These are phyloP conservation scores for Coenobita brevimanus DNA, from an alignment of 1,140 invertebrate genomes.

Conservation along the genomic window DNA sequence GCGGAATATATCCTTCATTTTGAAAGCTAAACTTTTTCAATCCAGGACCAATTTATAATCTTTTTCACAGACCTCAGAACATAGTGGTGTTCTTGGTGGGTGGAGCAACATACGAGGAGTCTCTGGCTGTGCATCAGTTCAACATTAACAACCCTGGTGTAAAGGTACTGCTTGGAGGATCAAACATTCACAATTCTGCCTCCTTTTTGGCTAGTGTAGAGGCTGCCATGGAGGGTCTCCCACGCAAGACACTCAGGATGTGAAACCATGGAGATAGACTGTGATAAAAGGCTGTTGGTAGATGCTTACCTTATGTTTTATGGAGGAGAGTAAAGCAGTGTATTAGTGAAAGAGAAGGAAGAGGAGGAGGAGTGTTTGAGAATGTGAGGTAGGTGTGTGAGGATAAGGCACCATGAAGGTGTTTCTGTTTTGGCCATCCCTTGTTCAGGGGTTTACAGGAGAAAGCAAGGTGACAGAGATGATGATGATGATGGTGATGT, in stretches of 20 bases:
- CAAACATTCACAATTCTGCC: conserved; percentile 90
- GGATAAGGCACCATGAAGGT: too few species aligned
- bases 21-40: too few species aligned
- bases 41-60: too few species aligned
- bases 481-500: too few species aligned
- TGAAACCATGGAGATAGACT: conserved; percentile 1
- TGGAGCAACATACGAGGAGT: conserved; percentile 98
- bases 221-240: conserved; percentile 71
- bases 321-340: neutral
- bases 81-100: conserved; percentile 96
- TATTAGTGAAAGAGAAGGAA: too few species aligned
- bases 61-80: conserved; percentile 82
- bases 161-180: conserved; percentile 90
- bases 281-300: neutral
- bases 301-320: too few species aligned
- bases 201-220: conserved; percentile 85
- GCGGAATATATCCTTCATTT: too few species aligned
- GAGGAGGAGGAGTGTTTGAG: too few species aligned
- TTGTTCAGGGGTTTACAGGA: too few species aligned
- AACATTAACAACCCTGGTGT: conserved; percentile 85
- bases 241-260: conserved; percentile 59
- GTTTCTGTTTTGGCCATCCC: too few species aligned
- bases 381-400: too few species aligned
- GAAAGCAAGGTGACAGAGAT: too few species aligned
- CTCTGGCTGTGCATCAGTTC: conserved; percentile 87